Percentiles rank a stretch among this genome's conserved stretches.
Evolutionary conservation across 2,797 vertebrate species (phyloP).

Genomic region (Apogon hyalosoma): DNA sequence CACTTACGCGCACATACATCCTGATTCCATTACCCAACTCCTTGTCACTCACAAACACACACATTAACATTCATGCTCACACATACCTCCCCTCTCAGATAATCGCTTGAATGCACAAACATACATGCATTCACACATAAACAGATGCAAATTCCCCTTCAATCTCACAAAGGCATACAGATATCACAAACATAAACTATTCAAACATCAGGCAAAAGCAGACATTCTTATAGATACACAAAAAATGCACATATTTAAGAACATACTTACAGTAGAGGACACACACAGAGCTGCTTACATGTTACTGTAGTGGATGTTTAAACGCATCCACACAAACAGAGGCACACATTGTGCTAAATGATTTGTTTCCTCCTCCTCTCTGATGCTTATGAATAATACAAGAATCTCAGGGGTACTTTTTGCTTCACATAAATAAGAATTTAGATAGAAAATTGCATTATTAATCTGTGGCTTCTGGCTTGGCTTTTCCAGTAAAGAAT

Average conservation of each 20-base stretch:
- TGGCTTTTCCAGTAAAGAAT: constrained; percentile 60
- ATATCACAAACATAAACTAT: constrained; percentile 66
- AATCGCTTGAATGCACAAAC: constrained; percentile 76
- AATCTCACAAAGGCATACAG: constrained; percentile 55
- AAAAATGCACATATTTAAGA: constrained; percentile 56
- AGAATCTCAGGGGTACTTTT: constrained; percentile 76
- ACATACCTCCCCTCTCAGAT: constrained; percentile 65
- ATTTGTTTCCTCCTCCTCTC: constrained; percentile 73
- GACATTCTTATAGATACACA: constrained; percentile 44
- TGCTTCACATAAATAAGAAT: constrained; percentile 82
- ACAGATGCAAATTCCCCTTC: constrained; percentile 77
- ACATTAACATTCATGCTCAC: constrained; percentile 75
- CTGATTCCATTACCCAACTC: constrained; percentile 66
- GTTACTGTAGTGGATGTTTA: constrained; percentile 49
- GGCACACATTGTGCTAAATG: constrained; percentile 72
- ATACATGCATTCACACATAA: constrained; percentile 69
- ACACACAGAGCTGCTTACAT: constrained; percentile 14
- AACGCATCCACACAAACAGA: constrained; percentile 53
- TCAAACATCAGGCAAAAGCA: constrained; percentile 60
- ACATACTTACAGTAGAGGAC: constrained; percentile 21
- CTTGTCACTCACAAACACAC: constrained; percentile 75
- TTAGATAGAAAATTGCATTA: constrained; percentile 83
- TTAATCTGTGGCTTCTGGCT: constrained; percentile 75
- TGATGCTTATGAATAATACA: constrained; percentile 81
- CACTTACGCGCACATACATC: constrained; percentile 42